Evolutionary conservation across 2,888 invertebrate species (phyloP), one percentile per base, ranked within the genome.

Genomic region (Clunio marinus): DNA sequence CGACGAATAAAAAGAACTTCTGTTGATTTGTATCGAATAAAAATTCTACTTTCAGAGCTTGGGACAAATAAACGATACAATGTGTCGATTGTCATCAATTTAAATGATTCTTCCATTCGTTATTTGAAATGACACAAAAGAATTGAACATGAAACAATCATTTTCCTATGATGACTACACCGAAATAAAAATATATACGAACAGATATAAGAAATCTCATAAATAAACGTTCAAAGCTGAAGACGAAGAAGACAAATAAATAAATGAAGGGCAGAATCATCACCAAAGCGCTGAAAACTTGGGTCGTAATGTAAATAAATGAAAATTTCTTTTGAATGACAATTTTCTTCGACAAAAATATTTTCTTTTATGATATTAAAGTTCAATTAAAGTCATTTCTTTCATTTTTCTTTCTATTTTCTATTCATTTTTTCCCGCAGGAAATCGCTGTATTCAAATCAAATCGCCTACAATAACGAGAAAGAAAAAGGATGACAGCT

Each of bases 131-230:
- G n/a, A n/a, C n/a, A n/a, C n/a, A n/a, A n/a, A n/a, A n/a, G n/a
- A n/a, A n/a, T n/a, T n/a, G n/a, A n/a, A n/a, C n/a, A n/a, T n/a
- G n/a, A n/a, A n/a, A n/a, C n/a, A n/a, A n/a, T n/a, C n/a, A n/a
- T n/a, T n/a, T n/a, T n/a, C n/a, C n/a, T n/a, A n/a, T n/a, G n/a
- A n/a, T n/a, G n/a, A n/a, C n/a, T n/a, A n/a, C n/a, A n/a, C n/a
- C n/a, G n/a, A n/a, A n/a, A n/a, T n/a, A n/a, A n/a, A n/a, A n/a
- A n/a, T n/a, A n/a, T n/a, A n/a, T n/a, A n/a, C n/a, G n/a, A n/a
- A n/a, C n/a, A n/a, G n/a, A n/a, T n/a, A 51, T 32, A 8, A n/a
- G 22, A 51, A 51, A 51, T 8, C 51, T 51, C 51, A 51, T 51
- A 51, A 51, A 51, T n/a, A 51, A 51, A 3, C 22, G 22, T 51